Conservation (phyloP, 2,113 vertebrate genomes). For the Nothoprocta pentlandii region DNA sequence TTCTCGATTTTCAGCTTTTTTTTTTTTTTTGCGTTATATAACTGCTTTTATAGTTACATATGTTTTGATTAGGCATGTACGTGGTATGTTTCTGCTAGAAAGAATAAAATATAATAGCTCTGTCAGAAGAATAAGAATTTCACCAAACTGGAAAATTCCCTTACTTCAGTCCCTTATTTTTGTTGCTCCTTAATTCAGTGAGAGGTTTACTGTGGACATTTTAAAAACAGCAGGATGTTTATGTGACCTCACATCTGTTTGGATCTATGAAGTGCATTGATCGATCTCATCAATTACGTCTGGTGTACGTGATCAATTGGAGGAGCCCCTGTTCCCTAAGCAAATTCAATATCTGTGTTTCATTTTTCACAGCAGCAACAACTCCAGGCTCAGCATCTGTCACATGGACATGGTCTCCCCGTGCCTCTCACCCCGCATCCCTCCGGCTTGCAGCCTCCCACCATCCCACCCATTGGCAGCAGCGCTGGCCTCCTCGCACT, state of each 20-base stretch:
- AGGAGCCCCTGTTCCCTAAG: background rate
- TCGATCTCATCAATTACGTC: background rate
- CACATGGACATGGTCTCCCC: constrained; percentile 86
- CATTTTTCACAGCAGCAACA: constrained; percentile 90
- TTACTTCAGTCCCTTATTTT: background rate
- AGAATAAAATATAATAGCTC: constrained; percentile 18
- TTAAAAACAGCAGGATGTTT: background rate
- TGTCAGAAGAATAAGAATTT: constrained; percentile 9
- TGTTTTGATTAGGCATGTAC: constrained; percentile 74
- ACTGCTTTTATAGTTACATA: constrained; percentile 74
- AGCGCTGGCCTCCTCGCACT: constrained; percentile 87
- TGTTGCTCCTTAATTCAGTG: background rate
- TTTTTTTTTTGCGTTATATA: constrained; percentile 55
- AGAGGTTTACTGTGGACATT: background rate
- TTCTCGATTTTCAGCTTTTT: constrained; percentile 80
- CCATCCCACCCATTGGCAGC: constrained; percentile 86
- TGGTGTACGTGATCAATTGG: background rate
- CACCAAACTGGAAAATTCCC: background rate
- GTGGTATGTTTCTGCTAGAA: background rate
- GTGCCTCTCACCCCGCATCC: constrained; percentile 87
- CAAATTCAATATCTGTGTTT: constrained; percentile 85
- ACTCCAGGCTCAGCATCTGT: constrained; percentile 89
- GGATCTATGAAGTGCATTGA: background rate
- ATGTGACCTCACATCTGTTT: background rate
- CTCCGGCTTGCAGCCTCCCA: constrained; percentile 84